phyloP scores from a whole-genome alignment of 2,113 vertebrate species.

The Ceyx melanurus region DNA sequence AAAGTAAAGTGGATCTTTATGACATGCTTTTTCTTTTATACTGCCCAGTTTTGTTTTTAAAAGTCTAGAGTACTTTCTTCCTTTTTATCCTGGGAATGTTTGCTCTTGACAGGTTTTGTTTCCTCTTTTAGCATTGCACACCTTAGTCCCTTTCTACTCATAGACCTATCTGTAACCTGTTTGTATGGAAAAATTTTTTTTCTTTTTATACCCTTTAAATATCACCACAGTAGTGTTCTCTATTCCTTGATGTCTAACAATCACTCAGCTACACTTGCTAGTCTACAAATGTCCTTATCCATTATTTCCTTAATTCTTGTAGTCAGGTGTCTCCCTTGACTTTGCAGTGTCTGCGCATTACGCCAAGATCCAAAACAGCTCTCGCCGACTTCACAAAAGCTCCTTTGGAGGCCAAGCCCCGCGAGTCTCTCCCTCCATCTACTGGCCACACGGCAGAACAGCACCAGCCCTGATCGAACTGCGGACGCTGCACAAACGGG shows the following conservation, averaged over 20 bases:
- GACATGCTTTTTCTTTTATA: not conserved
- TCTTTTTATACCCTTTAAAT: not conserved
- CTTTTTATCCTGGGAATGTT: not conserved
- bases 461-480: not conserved
- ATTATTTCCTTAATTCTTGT: not conserved
- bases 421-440: not conserved
- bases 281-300: not conserved
- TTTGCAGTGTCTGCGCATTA: not conserved
- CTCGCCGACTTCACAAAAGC: no score
- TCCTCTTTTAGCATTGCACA: not conserved
- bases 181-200: not conserved
- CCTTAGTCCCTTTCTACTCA: not conserved
- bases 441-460: not conserved
- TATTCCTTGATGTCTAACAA: not conserved
- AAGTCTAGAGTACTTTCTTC: not conserved
- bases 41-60: not conserved
- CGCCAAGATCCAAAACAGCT: not conserved
- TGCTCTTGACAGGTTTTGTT: not conserved
- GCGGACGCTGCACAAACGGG: no score
- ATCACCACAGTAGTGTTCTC: fast-evolving
- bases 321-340: not conserved
- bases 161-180: not conserved
- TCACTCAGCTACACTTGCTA: not conserved
- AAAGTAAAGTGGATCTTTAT: not conserved
- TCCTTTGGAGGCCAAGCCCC: not conserved